These are phyloP conservation scores for Bombus pascuorum DNA, from an alignment of 1,140 invertebrate genomes.

Conservation along the genomic window DNA sequence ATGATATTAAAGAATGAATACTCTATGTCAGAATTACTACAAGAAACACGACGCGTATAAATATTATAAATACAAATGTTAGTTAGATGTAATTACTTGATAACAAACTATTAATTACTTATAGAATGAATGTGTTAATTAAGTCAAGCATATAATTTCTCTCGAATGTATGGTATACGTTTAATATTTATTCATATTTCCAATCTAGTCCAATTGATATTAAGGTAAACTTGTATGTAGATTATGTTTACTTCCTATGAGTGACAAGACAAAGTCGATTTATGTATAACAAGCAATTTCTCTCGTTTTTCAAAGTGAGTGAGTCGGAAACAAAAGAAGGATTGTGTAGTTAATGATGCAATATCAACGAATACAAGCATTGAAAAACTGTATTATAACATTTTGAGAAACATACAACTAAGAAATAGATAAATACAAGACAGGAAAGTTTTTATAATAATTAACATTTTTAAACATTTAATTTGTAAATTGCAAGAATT, in stretches of 20 bases:
- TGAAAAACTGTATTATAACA: conserved; percentile 20
- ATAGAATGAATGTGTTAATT: conserved; percentile 25
- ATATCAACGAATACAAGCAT: conserved; percentile 27
- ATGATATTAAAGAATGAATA: conserved; percentile 58
- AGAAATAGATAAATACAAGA: conserved; percentile 17
- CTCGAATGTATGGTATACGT: neutral
- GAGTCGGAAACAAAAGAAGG: neutral
- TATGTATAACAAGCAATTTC: conserved; percentile 8
- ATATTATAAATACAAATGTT: conserved; percentile 57
- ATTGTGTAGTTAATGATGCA: neutral
- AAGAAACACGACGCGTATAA: conserved; percentile 45
- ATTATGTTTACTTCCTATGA: conserved; percentile 16
- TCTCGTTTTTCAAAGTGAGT: neutral
- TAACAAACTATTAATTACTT: conserved; percentile 38
- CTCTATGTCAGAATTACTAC: conserved; percentile 53
- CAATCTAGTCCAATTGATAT: conserved; percentile 48
- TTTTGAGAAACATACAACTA: conserved; percentile 32
- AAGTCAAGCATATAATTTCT: conserved; percentile 25
- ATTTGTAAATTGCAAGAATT: conserved; percentile 12
- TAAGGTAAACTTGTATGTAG: conserved; percentile 19
- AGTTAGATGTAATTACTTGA: conserved; percentile 55
- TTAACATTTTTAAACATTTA: conserved; percentile 28
- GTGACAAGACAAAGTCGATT: neutral
- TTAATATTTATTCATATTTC: conserved; percentile 21
- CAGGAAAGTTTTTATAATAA: conserved; percentile 26